These are phyloP conservation scores for Syrphus vitripennis DNA, from an alignment of 2,888 invertebrate genomes.

Conservation along the genomic window DNA sequence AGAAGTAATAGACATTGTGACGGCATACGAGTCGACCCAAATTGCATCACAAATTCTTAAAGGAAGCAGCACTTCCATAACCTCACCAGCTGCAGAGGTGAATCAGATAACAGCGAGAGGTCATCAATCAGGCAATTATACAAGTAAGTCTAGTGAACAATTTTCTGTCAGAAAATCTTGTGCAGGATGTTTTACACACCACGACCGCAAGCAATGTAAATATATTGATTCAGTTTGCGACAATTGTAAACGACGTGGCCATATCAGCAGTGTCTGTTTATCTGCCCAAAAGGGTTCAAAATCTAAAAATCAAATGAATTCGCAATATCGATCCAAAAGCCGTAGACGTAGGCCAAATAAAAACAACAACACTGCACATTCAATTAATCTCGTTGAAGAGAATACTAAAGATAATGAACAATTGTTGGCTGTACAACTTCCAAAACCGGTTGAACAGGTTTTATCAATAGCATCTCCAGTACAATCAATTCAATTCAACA, in stretches of 20 bases:
- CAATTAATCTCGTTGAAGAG: background rate
- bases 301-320: background rate
- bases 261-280: background rate
- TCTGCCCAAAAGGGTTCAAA: background rate
- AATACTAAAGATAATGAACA: background rate
- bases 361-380: background rate
- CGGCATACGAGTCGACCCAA: too few species aligned
- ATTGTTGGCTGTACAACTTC: background rate
- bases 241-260: background rate
- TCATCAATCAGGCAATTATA: too few species aligned
- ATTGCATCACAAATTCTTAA: too few species aligned
- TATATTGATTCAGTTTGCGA: background rate
- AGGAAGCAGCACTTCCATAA: too few species aligned
- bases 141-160: too few species aligned
- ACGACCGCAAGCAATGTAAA: too few species aligned
- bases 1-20: too few species aligned
- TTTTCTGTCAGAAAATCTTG: too few species aligned
- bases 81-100: too few species aligned
- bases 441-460: background rate
- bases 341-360: background rate
- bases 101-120: too few species aligned
- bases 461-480: background rate
- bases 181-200: too few species aligned
- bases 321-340: background rate
- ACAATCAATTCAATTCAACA: too few species aligned